These are phyloP conservation scores for Neodiprion lecontei DNA, from an alignment of 1,140 invertebrate species.

Conservation along the genomic window DNA sequence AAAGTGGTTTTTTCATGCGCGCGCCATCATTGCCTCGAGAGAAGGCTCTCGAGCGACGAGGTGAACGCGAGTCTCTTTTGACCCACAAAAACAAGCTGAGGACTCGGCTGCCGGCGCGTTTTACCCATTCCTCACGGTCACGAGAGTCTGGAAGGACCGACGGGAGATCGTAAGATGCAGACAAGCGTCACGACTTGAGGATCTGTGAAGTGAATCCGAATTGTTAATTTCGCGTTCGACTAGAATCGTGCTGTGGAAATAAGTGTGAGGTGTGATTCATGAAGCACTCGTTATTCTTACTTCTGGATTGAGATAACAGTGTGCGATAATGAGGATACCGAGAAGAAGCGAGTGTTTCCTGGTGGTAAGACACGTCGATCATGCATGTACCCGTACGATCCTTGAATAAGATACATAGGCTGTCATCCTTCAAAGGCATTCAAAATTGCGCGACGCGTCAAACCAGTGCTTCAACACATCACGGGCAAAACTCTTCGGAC, in stretches of 20 bases:
- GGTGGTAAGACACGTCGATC: not conserved
- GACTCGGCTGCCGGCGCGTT: not conserved
- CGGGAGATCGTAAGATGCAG: not conserved
- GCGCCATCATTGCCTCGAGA: not conserved
- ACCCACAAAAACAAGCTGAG: slow-evolving; percentile 1
- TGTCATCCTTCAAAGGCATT: not conserved
- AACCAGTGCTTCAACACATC: not conserved
- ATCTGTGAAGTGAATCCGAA: not conserved
- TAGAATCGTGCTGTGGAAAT: not conserved
- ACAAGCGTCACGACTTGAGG: not conserved
- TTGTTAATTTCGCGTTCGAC: not conserved
- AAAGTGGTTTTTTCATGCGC: not conserved
- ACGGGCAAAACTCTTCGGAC: no score
- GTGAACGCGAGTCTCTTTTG: slow-evolving; percentile 2
- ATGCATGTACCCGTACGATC: not conserved
- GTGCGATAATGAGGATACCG: not conserved
- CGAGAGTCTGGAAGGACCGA: not conserved
- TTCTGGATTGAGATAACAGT: not conserved
- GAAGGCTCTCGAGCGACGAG: not conserved
- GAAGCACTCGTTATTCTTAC: not conserved
- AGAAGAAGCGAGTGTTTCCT: not conserved
- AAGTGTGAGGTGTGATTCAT: not conserved
- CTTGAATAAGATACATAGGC: not conserved
- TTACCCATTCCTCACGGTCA: slow-evolving; percentile 2
- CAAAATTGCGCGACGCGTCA: not conserved